These are phyloP conservation scores for Lithophane leautieri DNA, from an alignment of 2,888 invertebrate species.

Conservation along the genomic window DNA sequence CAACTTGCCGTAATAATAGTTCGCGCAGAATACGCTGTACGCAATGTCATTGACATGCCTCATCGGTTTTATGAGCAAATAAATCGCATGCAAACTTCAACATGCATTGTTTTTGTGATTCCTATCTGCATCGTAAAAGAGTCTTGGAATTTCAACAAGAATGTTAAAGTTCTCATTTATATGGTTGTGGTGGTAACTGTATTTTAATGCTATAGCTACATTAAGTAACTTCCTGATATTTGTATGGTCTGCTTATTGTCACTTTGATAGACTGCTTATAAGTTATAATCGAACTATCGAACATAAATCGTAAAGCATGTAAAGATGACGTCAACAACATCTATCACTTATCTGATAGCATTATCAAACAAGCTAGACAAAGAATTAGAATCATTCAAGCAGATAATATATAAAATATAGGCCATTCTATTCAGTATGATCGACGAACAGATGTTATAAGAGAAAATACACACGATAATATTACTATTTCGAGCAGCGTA, in stretches of 20 bases:
- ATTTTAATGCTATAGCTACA: conserved; percentile 1
- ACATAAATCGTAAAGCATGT: background rate
- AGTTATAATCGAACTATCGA: background rate
- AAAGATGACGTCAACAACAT: conserved; percentile 7
- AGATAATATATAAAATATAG: conserved; percentile 19
- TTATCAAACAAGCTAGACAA: conserved; percentile 13
- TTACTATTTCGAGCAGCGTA: conserved; percentile 20
- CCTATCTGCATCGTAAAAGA: conserved; percentile 46
- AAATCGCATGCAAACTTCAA: conserved; percentile 49
- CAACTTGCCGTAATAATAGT: conserved; percentile 59
- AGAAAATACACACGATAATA: conserved; percentile 23
- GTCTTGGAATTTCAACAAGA: conserved; percentile 33
- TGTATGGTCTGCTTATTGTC: background rate
- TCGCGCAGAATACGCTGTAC: conserved; percentile 29
- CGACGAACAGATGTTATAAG: conserved; percentile 24
- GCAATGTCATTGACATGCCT: conserved; percentile 58
- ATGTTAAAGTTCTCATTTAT: conserved; percentile 9
- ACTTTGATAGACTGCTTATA: background rate
- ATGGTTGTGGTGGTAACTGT: background rate
- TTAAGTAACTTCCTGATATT: background rate
- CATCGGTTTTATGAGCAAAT: conserved; percentile 56
- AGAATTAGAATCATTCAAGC: conserved; percentile 23
- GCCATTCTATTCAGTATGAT: conserved; percentile 18
- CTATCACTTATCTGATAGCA: background rate
- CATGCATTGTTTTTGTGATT: conserved; percentile 60